Base-by-base conservation (phyloP, 1,140 invertebrate species). In the Microvelia longipes region DNA sequence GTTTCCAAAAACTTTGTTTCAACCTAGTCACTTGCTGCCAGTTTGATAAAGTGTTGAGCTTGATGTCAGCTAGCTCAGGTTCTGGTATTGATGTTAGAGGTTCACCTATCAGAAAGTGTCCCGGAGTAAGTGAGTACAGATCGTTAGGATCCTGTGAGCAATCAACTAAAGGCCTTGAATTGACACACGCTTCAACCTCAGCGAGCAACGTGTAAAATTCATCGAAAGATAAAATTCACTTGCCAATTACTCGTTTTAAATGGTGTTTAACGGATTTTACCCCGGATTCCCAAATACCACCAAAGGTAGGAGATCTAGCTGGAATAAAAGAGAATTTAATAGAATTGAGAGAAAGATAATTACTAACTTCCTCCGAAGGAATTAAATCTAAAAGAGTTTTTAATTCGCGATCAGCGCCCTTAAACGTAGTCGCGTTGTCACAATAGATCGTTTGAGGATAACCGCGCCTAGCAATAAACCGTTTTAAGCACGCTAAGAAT, bases 81-180 rank as follows among this genome's bases (percentile, higher is more conserved):
- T 75, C 75, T 11, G 78, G 78, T 78, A 73, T 50, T 70, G 74
- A 68, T 62, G 71, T 71, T 75, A 79, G 62, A 73, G 76, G 71
- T 63, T 30, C 1, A 1, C 74, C 74, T 64, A 77, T 78, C 0
- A 78, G 68, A 68, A 77, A 77, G 70, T 78, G 78, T 2, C 73
- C 73, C 0, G 77, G 76, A 28, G 75, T 77, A 1, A 79, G 63
- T 0, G 66, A 25, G 19, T 71, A 69, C 15, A 74, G 35, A 28
- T 79, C 76, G 25, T 69, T 68, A 2, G 75, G 73, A 70, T 78
- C 71, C 26, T 24, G 1, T 69, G 77, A n/a, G 77, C 63, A 0
- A 73, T 75, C 70, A 77, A 79, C 0, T 78, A 50, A n/a, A 72
- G 69, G 67, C 25, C 67, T 30, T n/a, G 67, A 68, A 50, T 68